Evolutionary conservation across 2,113 vertebrate species (phyloP).

Genomic region (Lycocorax pyrrhopterus): DNA sequence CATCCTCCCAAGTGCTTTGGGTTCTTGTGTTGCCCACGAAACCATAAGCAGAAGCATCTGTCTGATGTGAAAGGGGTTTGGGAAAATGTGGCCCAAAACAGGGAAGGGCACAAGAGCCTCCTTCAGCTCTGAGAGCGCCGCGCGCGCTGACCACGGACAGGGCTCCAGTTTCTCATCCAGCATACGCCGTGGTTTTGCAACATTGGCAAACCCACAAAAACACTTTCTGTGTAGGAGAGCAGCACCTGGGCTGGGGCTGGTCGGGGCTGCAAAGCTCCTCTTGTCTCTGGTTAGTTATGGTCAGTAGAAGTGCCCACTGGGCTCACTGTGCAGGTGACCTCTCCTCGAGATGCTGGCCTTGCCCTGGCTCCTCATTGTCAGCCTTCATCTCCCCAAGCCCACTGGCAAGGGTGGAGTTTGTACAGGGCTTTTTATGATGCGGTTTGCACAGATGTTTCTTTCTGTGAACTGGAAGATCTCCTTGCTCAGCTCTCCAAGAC

Average conservation of each 20-base stretch:
- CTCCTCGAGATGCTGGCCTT: neutral
- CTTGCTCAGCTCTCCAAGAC: neutral
- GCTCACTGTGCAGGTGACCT: neutral
- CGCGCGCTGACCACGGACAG: neutral
- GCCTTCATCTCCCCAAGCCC: neutral
- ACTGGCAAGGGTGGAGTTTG: neutral
- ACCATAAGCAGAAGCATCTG: slow-evolving; percentile 19
- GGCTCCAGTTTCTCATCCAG: slow-evolving; percentile 1
- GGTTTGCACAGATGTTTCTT: neutral
- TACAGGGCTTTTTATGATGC: neutral
- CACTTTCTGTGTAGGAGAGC: neutral
- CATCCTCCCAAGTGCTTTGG: slow-evolving; percentile 6
- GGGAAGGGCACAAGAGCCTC: neutral
- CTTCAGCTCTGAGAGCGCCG: neutral
- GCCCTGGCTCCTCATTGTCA: neutral
- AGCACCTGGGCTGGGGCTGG: neutral
- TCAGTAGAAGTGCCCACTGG: neutral
- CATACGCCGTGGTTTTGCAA: neutral
- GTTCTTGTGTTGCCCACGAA: neutral
- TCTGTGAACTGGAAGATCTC: neutral
- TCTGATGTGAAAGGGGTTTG: neutral
- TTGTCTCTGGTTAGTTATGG: neutral
- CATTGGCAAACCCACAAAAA: slow-evolving; percentile 46
- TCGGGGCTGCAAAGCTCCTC: neutral
- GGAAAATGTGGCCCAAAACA: neutral